Percentiles rank a stretch among this genome's conserved stretches.
Evolutionary conservation across 2,113 vertebrate genomes (phyloP).

Genomic region (Gulo gulo): DNA sequence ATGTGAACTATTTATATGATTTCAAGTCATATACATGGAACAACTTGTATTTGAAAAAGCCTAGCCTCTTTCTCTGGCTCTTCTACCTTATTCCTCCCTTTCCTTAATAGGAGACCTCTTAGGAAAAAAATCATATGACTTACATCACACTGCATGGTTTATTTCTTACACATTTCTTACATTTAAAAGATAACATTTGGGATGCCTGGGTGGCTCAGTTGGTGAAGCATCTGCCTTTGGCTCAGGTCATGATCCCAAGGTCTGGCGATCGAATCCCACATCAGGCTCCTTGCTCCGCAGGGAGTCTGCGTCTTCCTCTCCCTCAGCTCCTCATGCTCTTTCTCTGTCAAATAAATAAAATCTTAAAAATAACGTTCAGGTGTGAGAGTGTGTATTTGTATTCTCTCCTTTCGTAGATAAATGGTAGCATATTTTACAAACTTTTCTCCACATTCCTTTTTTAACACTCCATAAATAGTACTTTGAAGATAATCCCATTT

Average conservation of each 20-base stretch:
- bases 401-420: not conserved
- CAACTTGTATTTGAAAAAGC: not conserved
- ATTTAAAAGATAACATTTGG: not conserved
- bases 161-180: not conserved
- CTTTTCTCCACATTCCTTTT: not conserved
- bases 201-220: too few relatives aligned
- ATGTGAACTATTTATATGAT: not conserved
- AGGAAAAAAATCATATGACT: not conserved
- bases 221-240: too few relatives aligned
- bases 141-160: not conserved
- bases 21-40: not conserved
- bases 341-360: too few relatives aligned
- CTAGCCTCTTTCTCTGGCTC: not conserved
- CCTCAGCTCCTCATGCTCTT: too few relatives aligned
- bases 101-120: not conserved
- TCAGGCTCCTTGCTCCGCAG: fast-evolving
- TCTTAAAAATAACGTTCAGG: not conserved
- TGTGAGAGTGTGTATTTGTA: not conserved
- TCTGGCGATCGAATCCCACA: too few relatives aligned
- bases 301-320: too few relatives aligned
- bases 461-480: not conserved
- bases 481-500: not conserved
- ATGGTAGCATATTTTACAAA: not conserved
- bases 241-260: too few relatives aligned
- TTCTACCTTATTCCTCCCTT: not conserved